Evolutionary conservation across 2,888 invertebrate species (phyloP), one percentile per base, ranked within the genome.

Genomic region (Dynastes maya): DNA sequence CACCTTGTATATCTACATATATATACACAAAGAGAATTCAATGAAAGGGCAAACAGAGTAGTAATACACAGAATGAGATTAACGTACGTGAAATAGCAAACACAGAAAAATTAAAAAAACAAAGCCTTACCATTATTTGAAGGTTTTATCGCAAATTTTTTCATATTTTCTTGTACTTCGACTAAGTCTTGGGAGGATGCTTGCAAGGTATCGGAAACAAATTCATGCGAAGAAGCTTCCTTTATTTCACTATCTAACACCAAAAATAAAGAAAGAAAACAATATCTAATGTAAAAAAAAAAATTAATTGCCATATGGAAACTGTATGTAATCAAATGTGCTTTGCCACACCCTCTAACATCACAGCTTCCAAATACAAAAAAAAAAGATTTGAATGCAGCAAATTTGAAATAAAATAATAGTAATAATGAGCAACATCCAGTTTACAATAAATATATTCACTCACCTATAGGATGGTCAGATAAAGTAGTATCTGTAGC

Each of bases 81-180:
- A 45, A 8, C 13, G 11, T 16, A 64, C 49, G n/a, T 37, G 22
- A 27, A 51, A 13, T 61, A 29, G 61, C 27, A 40, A 22, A 49
- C 13, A 75, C 22, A 75, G 22, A 76, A 67, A 16, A 16, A 16
- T 16, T 16, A 16, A 68, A 37, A 65, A 68, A 68, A 37, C 51
- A n/a, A 22, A 61, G 22, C 91, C 91, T 91, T 87, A 90, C 91
- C 90, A 88, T 90, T 89, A 76, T 89, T 84, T 85, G 89, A 89
- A 81, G 90, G 88, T 84, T 89, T 89, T 85, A 90, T 88, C 77
- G 92, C 93, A 82, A 95, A 90, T 88, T 93, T 93, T 89, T 93
- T 92, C 92, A 95, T 94, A 85, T 94, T 94, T 86, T 94, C 93
- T 85, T 93, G 92, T 80, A 94, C 94, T 88, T 95, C 94, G 85